Conservation (phyloP, 2,888 invertebrate genomes). For the Zygogramma bicolorata region DNA sequence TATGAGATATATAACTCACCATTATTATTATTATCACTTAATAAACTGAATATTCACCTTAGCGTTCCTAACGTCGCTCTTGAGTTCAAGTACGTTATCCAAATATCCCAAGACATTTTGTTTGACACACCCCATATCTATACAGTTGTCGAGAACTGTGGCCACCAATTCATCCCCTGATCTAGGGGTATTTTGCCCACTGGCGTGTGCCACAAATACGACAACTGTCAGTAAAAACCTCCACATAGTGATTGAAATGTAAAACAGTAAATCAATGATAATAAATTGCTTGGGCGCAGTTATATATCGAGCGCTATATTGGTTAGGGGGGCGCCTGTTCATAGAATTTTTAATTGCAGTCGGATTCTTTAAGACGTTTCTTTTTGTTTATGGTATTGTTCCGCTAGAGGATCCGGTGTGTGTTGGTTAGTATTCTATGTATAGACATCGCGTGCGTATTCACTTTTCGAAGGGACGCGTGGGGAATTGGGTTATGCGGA, state of each 20-base stretch:
- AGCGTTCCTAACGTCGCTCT: constrained; percentile 72
- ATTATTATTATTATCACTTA: constrained; percentile 12
- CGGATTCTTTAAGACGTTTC: constrained; percentile 33
- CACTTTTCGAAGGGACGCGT: constrained; percentile 40
- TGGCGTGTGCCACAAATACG: constrained; percentile 59
- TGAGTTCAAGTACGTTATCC: constrained; percentile 77
- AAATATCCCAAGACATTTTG: constrained; percentile 82
- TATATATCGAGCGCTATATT: constrained; percentile 71
- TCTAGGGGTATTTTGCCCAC: constrained; percentile 42
- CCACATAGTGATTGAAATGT: constrained; percentile 59
- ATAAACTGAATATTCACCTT: constrained; percentile 54
- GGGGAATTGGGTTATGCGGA: constrained; percentile 27
- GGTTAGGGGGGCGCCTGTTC: constrained; percentile 65
- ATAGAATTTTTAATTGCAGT: constrained; percentile 40
- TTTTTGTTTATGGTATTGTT: constrained; percentile 55
- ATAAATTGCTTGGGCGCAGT: constrained; percentile 72
- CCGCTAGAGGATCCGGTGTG: constrained; percentile 57
- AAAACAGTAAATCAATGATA: constrained; percentile 55
- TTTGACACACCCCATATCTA: constrained; percentile 80
- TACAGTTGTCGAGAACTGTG: constrained; percentile 80
- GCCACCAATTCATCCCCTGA: constrained; percentile 78
- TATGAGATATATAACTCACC: too few relatives aligned
- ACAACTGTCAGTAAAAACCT: constrained; percentile 67
- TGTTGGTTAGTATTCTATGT: constrained; percentile 41
- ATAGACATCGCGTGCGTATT: constrained; percentile 24